These are phyloP conservation scores for Carapus acus DNA, from an alignment of 2,797 vertebrate genomes.

Conservation along the genomic window DNA sequence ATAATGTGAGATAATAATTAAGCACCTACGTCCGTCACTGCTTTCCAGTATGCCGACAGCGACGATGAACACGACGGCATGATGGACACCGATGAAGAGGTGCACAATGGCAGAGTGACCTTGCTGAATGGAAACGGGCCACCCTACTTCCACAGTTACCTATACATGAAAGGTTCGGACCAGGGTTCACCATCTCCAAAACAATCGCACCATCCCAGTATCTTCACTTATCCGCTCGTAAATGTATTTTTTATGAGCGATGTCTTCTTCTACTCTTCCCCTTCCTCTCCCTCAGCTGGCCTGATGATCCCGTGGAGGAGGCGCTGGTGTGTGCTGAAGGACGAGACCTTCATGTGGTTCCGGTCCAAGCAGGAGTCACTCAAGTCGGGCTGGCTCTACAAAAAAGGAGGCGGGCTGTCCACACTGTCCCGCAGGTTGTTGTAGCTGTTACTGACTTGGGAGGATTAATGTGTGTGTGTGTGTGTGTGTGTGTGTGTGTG, in stretches of 20 bases:
- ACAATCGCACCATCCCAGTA: too few relatives aligned
- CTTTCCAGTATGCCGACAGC: constrained; percentile 84
- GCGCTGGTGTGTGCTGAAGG: constrained; percentile 91
- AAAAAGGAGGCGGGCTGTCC: constrained; percentile 88
- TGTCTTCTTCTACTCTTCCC: background rate
- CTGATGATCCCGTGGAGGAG: constrained; percentile 90
- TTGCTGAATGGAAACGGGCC: constrained; percentile 83
- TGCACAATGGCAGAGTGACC: constrained; percentile 78
- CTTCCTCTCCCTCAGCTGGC: constrained; percentile 69
- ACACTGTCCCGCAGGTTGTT: constrained; percentile 83
- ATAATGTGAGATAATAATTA: background rate
- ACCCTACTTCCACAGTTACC: constrained; percentile 90
- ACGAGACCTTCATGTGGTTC: constrained; percentile 96
- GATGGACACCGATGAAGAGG: constrained; percentile 89
- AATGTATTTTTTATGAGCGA: too few relatives aligned
- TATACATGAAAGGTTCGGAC: constrained; percentile 97
- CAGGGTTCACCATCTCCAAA: too few relatives aligned
- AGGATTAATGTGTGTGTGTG: background rate
- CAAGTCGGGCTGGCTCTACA: constrained; percentile 91
- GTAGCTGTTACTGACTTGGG: constrained; percentile 60
- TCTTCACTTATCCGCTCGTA: background rate
- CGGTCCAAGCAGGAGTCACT: constrained; percentile 91
- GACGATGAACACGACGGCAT: constrained; percentile 87
- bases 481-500: background rate
- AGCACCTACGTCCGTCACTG: too few relatives aligned